These are phyloP conservation scores for Odontocerum albicorne DNA, from an alignment of 2,888 invertebrate species.

Conservation along the genomic window DNA sequence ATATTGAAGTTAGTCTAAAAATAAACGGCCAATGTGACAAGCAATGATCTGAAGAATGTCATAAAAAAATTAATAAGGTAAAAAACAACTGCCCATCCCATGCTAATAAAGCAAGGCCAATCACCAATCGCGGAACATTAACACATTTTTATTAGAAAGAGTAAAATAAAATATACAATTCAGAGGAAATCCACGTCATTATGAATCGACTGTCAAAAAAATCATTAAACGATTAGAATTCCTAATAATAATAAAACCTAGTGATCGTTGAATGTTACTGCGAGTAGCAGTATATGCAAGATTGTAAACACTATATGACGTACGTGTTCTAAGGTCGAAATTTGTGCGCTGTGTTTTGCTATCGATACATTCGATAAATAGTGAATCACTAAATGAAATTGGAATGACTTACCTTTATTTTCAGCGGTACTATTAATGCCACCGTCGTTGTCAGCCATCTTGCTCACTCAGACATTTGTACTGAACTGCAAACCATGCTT, in stretches of 20 bases:
- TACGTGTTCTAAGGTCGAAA: not conserved
- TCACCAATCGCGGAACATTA: slow-evolving; percentile 17
- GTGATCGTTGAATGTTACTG: slow-evolving; percentile 19
- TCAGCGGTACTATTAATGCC: slow-evolving; percentile 47
- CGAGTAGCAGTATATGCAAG: too few species aligned
- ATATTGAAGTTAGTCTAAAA: too few species aligned
- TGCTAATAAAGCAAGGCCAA: slow-evolving; percentile 25
- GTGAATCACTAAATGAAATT: too few species aligned
- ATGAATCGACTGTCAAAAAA: slow-evolving; percentile 3
- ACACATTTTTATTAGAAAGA: not conserved
- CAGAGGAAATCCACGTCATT: slow-evolving; percentile 9
- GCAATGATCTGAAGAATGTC: slow-evolving; percentile 4
- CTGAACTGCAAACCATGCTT: slow-evolving; percentile 22
- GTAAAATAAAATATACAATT: too few species aligned
- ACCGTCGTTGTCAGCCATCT: slow-evolving; percentile 52
- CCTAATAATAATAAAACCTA: slow-evolving; percentile 19
- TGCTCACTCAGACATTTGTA: slow-evolving; percentile 37
- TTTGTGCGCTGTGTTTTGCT: too few species aligned
- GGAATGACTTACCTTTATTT: slow-evolving; percentile 44
- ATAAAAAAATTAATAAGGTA: slow-evolving; percentile 19
- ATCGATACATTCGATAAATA: too few species aligned
- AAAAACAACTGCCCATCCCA: slow-evolving; percentile 27
- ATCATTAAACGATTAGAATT: slow-evolving; percentile 1
- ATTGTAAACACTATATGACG: too few species aligned
- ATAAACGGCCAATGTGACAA: slow-evolving; percentile 21